phyloP scores from a whole-genome alignment of 2,113 vertebrate genomes.

The Urocolius indicus region DNA sequence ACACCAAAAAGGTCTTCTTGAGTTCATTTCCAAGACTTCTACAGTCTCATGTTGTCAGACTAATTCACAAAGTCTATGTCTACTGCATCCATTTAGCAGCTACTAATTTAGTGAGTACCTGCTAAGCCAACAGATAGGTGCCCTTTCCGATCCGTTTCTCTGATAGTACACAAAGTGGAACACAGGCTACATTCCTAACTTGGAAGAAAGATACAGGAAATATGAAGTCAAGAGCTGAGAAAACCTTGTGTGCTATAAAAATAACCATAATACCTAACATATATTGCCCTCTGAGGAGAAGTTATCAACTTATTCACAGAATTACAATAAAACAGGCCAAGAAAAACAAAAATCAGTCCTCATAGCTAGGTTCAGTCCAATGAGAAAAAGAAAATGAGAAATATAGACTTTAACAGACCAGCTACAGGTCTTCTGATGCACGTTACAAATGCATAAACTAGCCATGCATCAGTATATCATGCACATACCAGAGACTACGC shows the following conservation, averaged over 20 bases:
- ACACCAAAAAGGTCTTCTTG: background rate
- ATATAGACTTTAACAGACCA: background rate
- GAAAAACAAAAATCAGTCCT: background rate
- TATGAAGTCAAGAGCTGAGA: conserved; percentile 1
- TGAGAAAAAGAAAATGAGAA: background rate
- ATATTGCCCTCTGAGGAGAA: conserved; percentile 4
- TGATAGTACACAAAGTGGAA: background rate
- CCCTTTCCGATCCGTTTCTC: background rate
- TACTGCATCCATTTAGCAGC: background rate
- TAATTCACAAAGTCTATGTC: background rate
- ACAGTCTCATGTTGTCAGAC: background rate
- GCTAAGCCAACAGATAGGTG: background rate
- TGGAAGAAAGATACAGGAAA: background rate
- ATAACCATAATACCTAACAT: background rate
- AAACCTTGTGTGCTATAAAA: conserved; percentile 15
- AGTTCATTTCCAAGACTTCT: background rate
- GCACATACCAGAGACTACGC: background rate
- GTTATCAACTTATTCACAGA: conserved; percentile 24
- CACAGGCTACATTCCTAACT: background rate
- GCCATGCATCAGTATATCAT: background rate
- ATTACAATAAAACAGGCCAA: background rate
- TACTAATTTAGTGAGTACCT: background rate
- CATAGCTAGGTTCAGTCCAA: conserved; percentile 11
- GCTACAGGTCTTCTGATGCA: background rate
- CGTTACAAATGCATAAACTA: background rate